Evolutionary conservation across 1,140 invertebrate species (phyloP), one percentile per base, ranked within the genome.

Genomic region (Apolygus lucorum): DNA sequence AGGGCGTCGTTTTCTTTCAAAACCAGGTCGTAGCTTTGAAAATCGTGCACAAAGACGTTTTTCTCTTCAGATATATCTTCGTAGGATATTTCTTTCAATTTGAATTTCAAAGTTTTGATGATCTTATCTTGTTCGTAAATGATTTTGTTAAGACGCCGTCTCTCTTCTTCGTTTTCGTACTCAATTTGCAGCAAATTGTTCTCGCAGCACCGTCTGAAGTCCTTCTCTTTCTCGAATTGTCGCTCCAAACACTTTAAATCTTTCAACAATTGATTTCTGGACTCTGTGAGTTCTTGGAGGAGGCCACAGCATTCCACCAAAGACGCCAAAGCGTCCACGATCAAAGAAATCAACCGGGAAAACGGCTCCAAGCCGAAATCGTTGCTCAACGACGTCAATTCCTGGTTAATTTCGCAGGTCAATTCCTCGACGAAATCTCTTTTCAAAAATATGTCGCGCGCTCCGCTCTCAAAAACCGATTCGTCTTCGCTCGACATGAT

Each of bases 211-310:
- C 63, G 59, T 28, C 70, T 68, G 22, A 54, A 24, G 21, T 28
- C 14, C 28, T 65, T 71, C 49, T 71, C 67, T 65, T 71, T 71
- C 29, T 68, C 67, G 49, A 52, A 68, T 25, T 71, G 67, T 42
- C 54, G 21, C 28, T 71, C 70, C 2, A 71, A 29, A 27, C 22
- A 68, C 59, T 66, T 68, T 4, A 68, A 42, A 29, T 71, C 70
- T 49, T n/a, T 54, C 28, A 68, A 63, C 2, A 66, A 17, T 17
- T 65, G 62, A 27, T 68, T 29, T 28, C 27, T 27, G 24, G 21
- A n/a, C 13, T 49, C 27, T 21, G 24, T 17, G 0, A 71, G 24
- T 17, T 71, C 70, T 28, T 65, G 13, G 27, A 64, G 25, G 2
- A 59, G 17, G 26, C 11, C 24, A 14, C 59, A 21, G 42, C n/a